Evolutionary conservation across 2,888 invertebrate species (phyloP), one percentile per base, ranked within the genome.

Genomic region (Meganola albula): DNA sequence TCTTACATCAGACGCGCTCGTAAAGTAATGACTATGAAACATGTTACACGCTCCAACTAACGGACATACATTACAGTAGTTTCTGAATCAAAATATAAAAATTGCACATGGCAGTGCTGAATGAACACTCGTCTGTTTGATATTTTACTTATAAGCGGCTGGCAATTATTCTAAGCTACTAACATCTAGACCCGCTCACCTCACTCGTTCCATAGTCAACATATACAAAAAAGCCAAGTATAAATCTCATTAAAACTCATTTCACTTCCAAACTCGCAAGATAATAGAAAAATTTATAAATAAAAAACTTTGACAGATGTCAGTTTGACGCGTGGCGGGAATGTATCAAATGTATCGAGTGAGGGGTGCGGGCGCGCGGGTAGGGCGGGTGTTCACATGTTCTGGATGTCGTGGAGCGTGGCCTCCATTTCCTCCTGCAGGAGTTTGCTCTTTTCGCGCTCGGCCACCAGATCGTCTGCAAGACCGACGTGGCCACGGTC

Each of bases 401-500:
- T 96, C 90, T 98, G 97, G 89, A 98, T 96, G 90, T 98, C 98
- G 91, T 96, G 96, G 90, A 98, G 93, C 76, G 98, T 97, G 77
- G 96, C 93, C 89, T 99, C 98, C 95, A 99, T 97, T 88, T 99
- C 99, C 87, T 96, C 96, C 87, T 96, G 94, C 84, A 98, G 93
- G 84, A 94, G 89, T 90, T 95, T 96, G 91, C 95, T 96, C 91
- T 96, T 96, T 89, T 94, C 94, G 88, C 94, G 95, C 89, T 96
- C 96, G 80, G 91, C 90, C 86, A 96, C 90, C 87, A 98, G 92
- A 87, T 97, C 97, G 91, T 98, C 98, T 98, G 93, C 78, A 92
- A 87, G 71, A 58, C 59, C 67, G 70, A 73, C 72, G 80, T 62
- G 76, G 71, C 82, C 82, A 73, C 74, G 64, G 79, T 82, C 65